phyloP scores from a whole-genome alignment of 2,888 invertebrate species.

The Siphlonurus alternatus region DNA sequence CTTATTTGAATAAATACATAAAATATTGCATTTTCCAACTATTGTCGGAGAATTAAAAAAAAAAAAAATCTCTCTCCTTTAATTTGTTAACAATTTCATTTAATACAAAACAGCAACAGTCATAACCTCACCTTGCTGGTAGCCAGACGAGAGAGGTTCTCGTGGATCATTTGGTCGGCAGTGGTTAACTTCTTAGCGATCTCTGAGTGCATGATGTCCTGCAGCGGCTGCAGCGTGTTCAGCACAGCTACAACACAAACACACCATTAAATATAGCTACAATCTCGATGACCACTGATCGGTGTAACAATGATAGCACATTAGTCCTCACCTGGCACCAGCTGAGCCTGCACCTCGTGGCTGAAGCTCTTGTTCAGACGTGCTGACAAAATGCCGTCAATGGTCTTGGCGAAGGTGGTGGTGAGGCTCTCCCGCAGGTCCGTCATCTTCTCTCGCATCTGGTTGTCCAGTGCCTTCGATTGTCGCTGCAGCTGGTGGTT shows the following conservation, averaged over 20 bases:
- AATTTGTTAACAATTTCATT: too few relatives aligned
- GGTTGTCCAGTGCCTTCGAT: background rate
- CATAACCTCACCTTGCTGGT: conserved; percentile 73
- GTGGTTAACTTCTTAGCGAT: conserved; percentile 51
- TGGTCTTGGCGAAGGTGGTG: background rate
- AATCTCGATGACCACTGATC: too few relatives aligned
- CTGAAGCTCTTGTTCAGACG: background rate
- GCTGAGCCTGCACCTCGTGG: background rate
- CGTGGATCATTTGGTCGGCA: conserved; percentile 56
- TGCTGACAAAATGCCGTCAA: background rate
- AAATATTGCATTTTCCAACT: too few relatives aligned
- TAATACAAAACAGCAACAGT: too few relatives aligned
- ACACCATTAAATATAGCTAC: conserved; percentile 8
- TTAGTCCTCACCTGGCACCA: background rate
- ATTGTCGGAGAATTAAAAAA: too few relatives aligned
- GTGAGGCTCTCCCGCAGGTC: background rate
- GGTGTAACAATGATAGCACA: conserved; percentile 3
- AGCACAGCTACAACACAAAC: conserved; percentile 32
- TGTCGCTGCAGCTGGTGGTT: background rate
- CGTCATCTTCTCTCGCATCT: background rate
- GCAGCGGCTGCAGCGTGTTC: conserved; percentile 52
- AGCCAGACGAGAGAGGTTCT: conserved; percentile 63
- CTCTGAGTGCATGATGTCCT: conserved; percentile 54
- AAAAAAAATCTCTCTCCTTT: too few relatives aligned
- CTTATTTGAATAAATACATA: too few relatives aligned